These are phyloP conservation scores for Pammene aurita DNA, from an alignment of 2,888 invertebrate species.

Conservation along the genomic window DNA sequence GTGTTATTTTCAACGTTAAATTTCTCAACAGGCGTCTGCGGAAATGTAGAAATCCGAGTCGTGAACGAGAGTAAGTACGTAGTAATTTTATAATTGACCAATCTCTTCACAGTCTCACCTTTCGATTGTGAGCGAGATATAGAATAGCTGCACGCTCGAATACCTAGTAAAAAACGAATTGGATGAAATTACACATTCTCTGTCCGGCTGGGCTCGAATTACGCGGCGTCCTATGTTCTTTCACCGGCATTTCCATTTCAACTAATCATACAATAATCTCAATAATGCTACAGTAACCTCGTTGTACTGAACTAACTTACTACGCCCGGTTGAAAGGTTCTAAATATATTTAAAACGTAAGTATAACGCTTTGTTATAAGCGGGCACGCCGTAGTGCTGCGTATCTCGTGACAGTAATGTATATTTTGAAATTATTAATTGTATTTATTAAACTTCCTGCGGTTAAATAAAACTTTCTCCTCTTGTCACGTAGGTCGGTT, in stretches of 20 bases:
- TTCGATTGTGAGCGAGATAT: conserved; percentile 45
- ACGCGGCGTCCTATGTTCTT: conserved; percentile 60
- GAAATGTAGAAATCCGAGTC: conserved; percentile 50
- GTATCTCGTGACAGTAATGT: conserved; percentile 54
- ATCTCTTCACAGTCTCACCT: conserved; percentile 50
- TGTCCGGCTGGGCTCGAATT: conserved; percentile 58
- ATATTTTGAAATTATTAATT: conserved; percentile 45
- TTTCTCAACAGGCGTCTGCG: conserved; percentile 38
- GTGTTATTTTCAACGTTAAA: conserved; percentile 33
- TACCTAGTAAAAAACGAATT: conserved; percentile 59
- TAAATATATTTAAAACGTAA: conserved; percentile 3
- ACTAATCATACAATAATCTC: conserved; percentile 46
- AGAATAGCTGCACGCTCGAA: conserved; percentile 48
- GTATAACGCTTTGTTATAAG: conserved; percentile 16
- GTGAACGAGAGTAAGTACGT: conserved; percentile 46
- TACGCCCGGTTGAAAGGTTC: conserved; percentile 14
- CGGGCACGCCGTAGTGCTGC: conserved; percentile 5
- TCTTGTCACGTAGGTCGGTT: conserved; percentile 28
- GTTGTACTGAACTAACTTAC: conserved; percentile 41
- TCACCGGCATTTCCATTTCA: conserved; percentile 59
- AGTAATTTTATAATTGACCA: conserved; percentile 53
- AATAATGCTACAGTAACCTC: conserved; percentile 47
- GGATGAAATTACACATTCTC: conserved; percentile 72
- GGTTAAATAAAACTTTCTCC: conserved; percentile 31
- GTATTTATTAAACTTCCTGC: conserved; percentile 21